Base-by-base conservation (phyloP, 2,888 invertebrate genomes). In the Drosophila stalkeri region DNA sequence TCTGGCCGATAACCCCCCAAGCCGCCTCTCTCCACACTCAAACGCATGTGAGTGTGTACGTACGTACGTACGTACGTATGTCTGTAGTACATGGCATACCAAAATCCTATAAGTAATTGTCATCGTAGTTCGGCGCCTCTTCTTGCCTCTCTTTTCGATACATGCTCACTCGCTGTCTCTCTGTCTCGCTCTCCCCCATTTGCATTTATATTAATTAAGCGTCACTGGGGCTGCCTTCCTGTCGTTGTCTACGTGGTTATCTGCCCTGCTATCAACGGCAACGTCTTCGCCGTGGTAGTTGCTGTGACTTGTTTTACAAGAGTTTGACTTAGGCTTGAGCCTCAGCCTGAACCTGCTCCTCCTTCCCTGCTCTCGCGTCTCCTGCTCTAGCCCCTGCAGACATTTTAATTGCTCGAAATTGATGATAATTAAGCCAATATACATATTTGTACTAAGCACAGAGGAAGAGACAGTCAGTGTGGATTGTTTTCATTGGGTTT, bases 371-470 rank as follows among this genome's bases (percentile, higher is more conserved):
- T 16, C 18, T 6, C 11, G 7, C 12, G 35, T 0, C 1, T 27
- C 37, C 14, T 14, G 49, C 49, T n/a, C 49, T 9, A 39, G 47
- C 35, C 37, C 23, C 54, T 64, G 74, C 86, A 85, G 89, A 85
- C 85, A 82, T 86, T 90, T 90, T 86, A 86, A 86, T 86, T 86
- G 85, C 90, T 81, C 76, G 69, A 86, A 88, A 90, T 90, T 88
- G 86, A 88, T 90, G 89, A 88, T 89, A 90, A 86, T 86, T 90
- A 86, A 90, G 90, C 86, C 89, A 90, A 86, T 90, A 81, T 83
- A 88, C 86, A 86, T 88, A 90, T 86, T 88, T 90, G 86, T 81
- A 74, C 64, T 81, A 67, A 56, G 56, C 64, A 12, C 44, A 39
- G 16, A 37, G 16, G 16, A 8, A 41, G n/a, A n/a, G 16, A 16